Conservation (phyloP, 2,888 invertebrate species). For the Melolontha melolontha region DNA sequence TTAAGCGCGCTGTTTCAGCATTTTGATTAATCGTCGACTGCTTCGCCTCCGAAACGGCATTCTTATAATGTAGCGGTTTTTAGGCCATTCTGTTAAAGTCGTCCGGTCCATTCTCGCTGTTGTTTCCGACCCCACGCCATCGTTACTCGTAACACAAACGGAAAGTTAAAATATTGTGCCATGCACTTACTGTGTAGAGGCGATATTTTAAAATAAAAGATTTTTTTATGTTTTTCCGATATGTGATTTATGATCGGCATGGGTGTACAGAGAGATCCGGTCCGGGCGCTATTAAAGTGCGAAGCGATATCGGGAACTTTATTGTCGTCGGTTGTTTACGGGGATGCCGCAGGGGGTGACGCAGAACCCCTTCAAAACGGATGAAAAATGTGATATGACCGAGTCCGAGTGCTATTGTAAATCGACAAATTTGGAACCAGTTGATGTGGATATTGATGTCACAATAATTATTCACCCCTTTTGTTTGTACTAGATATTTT, state of each 20-base stretch:
- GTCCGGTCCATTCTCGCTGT: conserved; percentile 24
- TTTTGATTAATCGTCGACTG: conserved; percentile 35
- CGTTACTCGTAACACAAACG: background rate
- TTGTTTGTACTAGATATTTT: no score
- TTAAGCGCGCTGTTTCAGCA: conserved; percentile 20
- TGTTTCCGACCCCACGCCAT: conserved; percentile 16
- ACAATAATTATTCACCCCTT: conserved; percentile 12
- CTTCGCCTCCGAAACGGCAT: conserved; percentile 26
- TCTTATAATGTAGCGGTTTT: conserved; percentile 38
- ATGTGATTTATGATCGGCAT: conserved; percentile 38
- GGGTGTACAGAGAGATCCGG: conserved; percentile 17
- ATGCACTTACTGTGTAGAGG: background rate
- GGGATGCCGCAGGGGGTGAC: background rate
- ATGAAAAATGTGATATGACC: conserved; percentile 33
- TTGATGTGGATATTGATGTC: no score
- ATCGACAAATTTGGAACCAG: no score
- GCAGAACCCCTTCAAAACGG: conserved; percentile 8
- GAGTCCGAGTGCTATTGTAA: conserved; percentile 12
- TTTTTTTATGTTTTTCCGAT: conserved; percentile 42
- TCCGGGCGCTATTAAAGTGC: conserved; percentile 20
- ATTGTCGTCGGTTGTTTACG: conserved; percentile 19
- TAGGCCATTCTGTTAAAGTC: conserved; percentile 28
- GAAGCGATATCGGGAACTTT: conserved; percentile 14
- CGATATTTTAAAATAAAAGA: conserved; percentile 19
- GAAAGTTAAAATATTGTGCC: conserved; percentile 4